Evolutionary conservation across 2,888 invertebrate species (phyloP), one percentile per base, ranked within the genome.

Genomic region (Prionchulus punctatus): DNA sequence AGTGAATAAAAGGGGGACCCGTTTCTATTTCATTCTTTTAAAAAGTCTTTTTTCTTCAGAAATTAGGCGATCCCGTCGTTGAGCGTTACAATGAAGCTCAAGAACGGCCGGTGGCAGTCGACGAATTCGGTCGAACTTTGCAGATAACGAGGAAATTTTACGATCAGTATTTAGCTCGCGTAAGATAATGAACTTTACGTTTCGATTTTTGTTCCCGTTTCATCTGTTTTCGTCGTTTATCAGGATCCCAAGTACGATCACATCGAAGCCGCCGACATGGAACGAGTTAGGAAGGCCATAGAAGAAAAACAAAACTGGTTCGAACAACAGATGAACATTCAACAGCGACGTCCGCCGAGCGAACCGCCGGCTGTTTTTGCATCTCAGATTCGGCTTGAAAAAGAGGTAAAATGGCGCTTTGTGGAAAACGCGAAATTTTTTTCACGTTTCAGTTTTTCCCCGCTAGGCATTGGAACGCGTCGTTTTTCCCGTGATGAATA

Each of bases 1-100:
- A n/a, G n/a, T n/a, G n/a, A n/a, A n/a, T n/a, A n/a, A n/a, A n/a
- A n/a, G 36, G 12, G 36, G 36, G 36, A 12, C 12, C 36, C 18
- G 36, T 12, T 45, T 12, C 15, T 7, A 21, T 45, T 45, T 45
- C 4, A 15, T 45, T 45, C 21, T n/a, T 15, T n/a, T 45, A 21
- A 45, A 12, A 45, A 12, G 7, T 23, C 7, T 12, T 26, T 7
- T 36, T 52, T 30, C 30, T 65, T 25, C 66, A 84, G 77, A 79
- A 80, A 60, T 79, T 83, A 72, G 92, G 92, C 12, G 88, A 91
- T 70, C 90, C 92, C 0, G 85, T 94, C 57, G 85, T 85, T 67
- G 81, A 81, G 62, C 80, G 92, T 49, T 82, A 82, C 63, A 73
- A 80, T 43, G 94, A 94, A 72, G 84, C 78, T 62, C 85, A 87